Percentiles rank a stretch among this genome's conserved stretches.
Evolutionary conservation across 2,797 vertebrate species (phyloP).

Genomic region (Clamator glandarius): DNA sequence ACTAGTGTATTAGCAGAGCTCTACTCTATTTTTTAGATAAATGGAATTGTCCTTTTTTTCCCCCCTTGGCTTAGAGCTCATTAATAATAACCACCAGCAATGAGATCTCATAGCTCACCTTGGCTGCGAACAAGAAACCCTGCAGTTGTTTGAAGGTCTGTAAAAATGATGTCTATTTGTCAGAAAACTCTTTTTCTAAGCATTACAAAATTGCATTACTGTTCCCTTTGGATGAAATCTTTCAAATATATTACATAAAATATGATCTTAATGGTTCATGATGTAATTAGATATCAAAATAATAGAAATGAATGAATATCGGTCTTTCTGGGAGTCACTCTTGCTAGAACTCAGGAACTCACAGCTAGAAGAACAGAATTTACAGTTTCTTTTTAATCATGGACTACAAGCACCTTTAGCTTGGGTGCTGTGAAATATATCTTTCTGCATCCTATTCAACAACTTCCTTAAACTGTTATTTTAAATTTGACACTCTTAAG

Average conservation of each 20-base stretch:
- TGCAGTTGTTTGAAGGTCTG: background rate
- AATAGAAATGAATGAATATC: background rate
- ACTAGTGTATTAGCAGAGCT: background rate
- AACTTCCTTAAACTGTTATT: background rate
- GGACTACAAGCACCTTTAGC: background rate
- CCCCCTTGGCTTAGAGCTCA: background rate
- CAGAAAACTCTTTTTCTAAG: background rate
- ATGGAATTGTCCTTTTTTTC: background rate
- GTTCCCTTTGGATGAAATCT: background rate
- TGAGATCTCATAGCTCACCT: constrained; percentile 3
- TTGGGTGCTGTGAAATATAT: background rate
- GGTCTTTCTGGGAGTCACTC: background rate
- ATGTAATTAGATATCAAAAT: background rate
- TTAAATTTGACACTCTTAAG: background rate
- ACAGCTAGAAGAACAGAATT: background rate
- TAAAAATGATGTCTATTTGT: background rate
- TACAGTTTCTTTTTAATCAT: background rate
- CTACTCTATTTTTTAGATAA: constrained; percentile 18
- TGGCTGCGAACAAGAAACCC: background rate
- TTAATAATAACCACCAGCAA: background rate
- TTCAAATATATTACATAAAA: background rate
- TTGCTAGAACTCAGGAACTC: background rate
- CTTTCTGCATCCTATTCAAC: background rate
- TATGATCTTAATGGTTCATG: background rate
- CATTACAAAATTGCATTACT: background rate